These are phyloP conservation scores for Mormyrus proboscirostris DNA, from an alignment of 2,797 vertebrate genomes.

Conservation along the genomic window DNA sequence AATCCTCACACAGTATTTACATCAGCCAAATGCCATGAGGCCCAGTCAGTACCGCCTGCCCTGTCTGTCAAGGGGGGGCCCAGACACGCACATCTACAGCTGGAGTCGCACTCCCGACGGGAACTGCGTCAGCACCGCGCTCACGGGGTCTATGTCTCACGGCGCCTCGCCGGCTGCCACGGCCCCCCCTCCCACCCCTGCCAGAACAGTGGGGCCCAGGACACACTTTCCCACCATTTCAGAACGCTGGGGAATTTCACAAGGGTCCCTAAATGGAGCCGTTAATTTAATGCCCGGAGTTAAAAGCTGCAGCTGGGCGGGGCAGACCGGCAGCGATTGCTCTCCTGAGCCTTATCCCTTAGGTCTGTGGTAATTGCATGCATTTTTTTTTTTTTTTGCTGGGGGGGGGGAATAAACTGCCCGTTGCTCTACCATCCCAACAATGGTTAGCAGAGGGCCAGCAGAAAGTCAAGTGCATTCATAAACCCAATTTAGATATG, in stretches of 20 bases:
- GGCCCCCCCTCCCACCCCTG: background rate
- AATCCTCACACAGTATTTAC: background rate
- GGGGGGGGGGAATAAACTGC: background rate
- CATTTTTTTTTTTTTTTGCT: background rate
- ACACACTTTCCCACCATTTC: constrained; percentile 45
- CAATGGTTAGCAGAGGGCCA: background rate
- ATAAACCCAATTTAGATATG: background rate
- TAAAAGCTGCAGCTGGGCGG: constrained; percentile 49
- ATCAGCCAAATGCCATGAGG: background rate
- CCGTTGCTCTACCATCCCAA: background rate
- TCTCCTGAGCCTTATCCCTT: constrained; percentile 33
- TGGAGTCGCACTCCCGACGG: background rate
- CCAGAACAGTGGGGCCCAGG: constrained; percentile 27
- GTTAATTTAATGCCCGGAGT: constrained; percentile 48
- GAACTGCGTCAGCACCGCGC: background rate
- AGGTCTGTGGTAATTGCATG: background rate
- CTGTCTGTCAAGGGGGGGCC: background rate
- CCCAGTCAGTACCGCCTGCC: background rate
- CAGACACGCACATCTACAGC: background rate
- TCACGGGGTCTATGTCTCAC: constrained; percentile 10
- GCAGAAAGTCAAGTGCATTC: background rate
- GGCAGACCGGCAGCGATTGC: constrained; percentile 37
- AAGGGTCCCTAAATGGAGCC: constrained; percentile 39
- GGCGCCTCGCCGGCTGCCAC: background rate
- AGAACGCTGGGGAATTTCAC: constrained; percentile 40